Evolutionary conservation across 2,113 vertebrate genomes (phyloP), one percentile per base, ranked within the genome.

Genomic region (Mirza zaza): DNA sequence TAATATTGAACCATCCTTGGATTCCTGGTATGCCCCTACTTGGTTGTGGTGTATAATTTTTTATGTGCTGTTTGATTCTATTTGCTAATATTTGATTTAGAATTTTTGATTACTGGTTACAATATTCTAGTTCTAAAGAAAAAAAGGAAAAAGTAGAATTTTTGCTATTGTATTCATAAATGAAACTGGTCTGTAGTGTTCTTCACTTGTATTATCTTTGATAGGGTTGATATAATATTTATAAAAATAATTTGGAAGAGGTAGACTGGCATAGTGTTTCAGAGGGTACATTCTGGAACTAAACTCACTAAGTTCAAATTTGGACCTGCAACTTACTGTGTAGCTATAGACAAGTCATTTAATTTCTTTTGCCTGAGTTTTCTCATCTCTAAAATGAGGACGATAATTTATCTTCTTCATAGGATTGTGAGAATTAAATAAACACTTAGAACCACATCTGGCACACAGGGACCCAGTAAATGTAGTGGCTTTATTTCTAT

Each of bases 51-150:
- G 5, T 29, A 36, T 63, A 85, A 32, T 5, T 42, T 57, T 12
- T 70, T 83, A 45, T 45, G 45, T 45, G 45, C 45, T 45, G 45
- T 45, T 57, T 48, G 9, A 50, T 91, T 79, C 29, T 71, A 39
- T 86, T 84, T 95, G 80, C 87, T 71, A 91, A 79, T n/a, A 86
- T n/a, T 52, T 79, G 27, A 45, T 52, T 86, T 45, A 87, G 29
- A 23, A 8, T n/a, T 79, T 95, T 86, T 80, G 42, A 42, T 50
- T 50, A 50, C 50, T 50, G 50, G 50, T 50, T 50, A 50, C 3
- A 50, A 50, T 50, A 50, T 50, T 50, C 50, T 52, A 52, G 50
- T 52, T 86, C 57, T 59, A 21, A 59, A 59, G 21, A 52, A 52
- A 52, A 52, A 52, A 13, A 50, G 50, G 23, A 59, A 59, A 59